Evolutionary conservation across 1,140 invertebrate species (phyloP), one percentile per base, ranked within the genome.

Genomic region (Maconellicoccus hirsutus): DNA sequence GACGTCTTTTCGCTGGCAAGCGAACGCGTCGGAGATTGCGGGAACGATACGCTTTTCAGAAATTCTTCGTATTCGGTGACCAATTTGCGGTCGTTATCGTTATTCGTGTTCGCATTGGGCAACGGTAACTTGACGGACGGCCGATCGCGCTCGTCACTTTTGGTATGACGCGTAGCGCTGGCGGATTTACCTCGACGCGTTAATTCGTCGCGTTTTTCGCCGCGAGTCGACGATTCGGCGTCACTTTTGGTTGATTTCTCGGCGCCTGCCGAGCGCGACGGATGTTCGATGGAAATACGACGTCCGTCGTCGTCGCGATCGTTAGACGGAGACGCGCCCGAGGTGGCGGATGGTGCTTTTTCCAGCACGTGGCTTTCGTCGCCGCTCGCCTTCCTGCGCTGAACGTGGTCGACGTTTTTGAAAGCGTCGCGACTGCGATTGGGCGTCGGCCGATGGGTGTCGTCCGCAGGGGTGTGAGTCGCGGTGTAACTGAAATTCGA

Each of bases 51-150:
- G 33, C 63, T 71, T 72, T 72, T 72, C 22, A 72, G 66, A 71
- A 72, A 72, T 63, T 72, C 70, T 72, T 72, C 72, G 63, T 72
- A 72, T 66, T 72, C 72, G 10, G 39, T 42, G 52, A 42, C 61
- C 1, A 72, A 69, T 63, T 38, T 70, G 52, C 42, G 22, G 12
- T 52, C 21, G 16, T 6, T 69, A 16, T 19, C n/a, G 42, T 2
- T 6, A 33, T 33, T 33, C 12, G 29, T 33, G 29, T 6, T 33
- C 29, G 29, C 12, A 12, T 33, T 33, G 29, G 12, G 4, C 4
- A 33, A 33, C 29, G 12, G 12, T 12, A 33, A 33, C 29, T 3
- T 12, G 4, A 12, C 29, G 3, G 29, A 6, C 29, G 3, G 29
- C 29, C n/a, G n/a, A n/a, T n/a, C n/a, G n/a, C n/a, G n/a, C n/a